Base-by-base conservation (phyloP, 2,888 invertebrate species). In the Trichacis sp. region DNA sequence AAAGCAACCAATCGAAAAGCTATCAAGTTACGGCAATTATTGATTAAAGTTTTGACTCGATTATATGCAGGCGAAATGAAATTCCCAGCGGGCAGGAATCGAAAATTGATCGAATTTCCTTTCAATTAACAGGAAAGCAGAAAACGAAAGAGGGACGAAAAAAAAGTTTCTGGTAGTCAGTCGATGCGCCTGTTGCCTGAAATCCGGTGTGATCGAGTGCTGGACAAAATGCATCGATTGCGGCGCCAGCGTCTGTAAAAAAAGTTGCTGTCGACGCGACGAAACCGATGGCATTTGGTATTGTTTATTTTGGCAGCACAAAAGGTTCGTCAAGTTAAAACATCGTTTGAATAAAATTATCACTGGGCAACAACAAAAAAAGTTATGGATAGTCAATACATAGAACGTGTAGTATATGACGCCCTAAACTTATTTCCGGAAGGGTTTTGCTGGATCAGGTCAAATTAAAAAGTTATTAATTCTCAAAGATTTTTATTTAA, bases 291-390 rank as follows among this genome's bases (percentile, higher is more conserved):
- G 78, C 54, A 69, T 75, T 52, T 77, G 77, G 77, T 76, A 70
- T 55, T 83, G 83, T 64, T 72, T 82, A n/a, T 81, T 83, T 70
- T 83, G 83, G 53, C 75, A 77, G 59, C 80, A 83, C 59, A 74
- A 68, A 73, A 83, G 81, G 83, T 83, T 38, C n/a, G 5, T 38
- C 38, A 38, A 38, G 9, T 38, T 11, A 4, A 24, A 24, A 24
- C 24, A 24, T 24, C 24, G 24, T n/a, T n/a, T n/a, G 24, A 24
- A 24, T 24, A 8, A 24, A 24, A 24, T 24, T 24, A 24, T 24
- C 24, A 24, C 4, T n/a, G n/a, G n/a, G n/a, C n/a, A n/a, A n/a
- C n/a, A n/a, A n/a, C n/a, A n/a, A n/a, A n/a, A n/a, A n/a, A n/a
- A n/a, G n/a, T n/a, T n/a, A n/a, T n/a, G n/a, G n/a, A n/a, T n/a